Conservation (phyloP, 1,140 invertebrate genomes). For the Drosophila sturtevanti region DNA sequence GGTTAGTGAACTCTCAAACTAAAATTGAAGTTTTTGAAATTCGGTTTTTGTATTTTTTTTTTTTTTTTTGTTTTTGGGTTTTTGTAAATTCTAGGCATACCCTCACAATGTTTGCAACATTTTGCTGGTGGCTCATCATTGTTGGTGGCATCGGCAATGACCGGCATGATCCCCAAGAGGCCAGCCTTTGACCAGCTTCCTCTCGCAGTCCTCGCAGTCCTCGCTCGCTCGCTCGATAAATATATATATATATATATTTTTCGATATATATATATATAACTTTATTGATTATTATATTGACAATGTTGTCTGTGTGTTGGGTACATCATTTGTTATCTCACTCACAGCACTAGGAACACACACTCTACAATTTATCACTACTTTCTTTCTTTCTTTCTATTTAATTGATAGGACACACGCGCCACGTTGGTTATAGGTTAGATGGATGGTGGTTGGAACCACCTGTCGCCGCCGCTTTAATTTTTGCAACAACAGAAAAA, state of each 20-base stretch:
- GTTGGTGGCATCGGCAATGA: slow-evolving; percentile 78
- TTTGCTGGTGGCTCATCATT: slow-evolving; percentile 83
- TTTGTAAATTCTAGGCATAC: slow-evolving; percentile 77
- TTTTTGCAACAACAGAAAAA: slow-evolving; percentile 5
- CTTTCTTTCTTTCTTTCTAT: slow-evolving; percentile 4
- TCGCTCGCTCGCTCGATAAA: slow-evolving; percentile 11
- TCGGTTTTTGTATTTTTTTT: slow-evolving; percentile 9
- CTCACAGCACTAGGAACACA: not conserved
- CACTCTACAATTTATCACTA: not conserved
- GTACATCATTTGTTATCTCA: slow-evolving; percentile 14
- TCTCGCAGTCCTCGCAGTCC: slow-evolving; percentile 5
- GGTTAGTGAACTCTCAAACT: slow-evolving; percentile 70
- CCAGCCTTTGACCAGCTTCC: not conserved
- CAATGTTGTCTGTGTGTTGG: not conserved
- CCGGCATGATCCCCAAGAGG: slow-evolving; percentile 76
- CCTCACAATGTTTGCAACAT: slow-evolving; percentile 83
- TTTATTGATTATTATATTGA: slow-evolving; percentile 9
- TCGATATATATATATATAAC: not conserved
- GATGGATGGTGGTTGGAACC: slow-evolving; percentile 16
- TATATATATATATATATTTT: not conserved
- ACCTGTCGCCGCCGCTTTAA: slow-evolving; percentile 31
- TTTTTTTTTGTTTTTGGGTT: slow-evolving; percentile 26
- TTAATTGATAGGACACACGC: slow-evolving; percentile 18
- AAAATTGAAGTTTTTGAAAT: slow-evolving; percentile 2
- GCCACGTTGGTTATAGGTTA: slow-evolving; percentile 3